A percentile compares a stretch with the other conserved stretches of the same genome.
These are phyloP conservation scores for Ranitomeya imitator DNA, from an alignment of 2,113 vertebrate genomes.

Conservation along the genomic window DNA sequence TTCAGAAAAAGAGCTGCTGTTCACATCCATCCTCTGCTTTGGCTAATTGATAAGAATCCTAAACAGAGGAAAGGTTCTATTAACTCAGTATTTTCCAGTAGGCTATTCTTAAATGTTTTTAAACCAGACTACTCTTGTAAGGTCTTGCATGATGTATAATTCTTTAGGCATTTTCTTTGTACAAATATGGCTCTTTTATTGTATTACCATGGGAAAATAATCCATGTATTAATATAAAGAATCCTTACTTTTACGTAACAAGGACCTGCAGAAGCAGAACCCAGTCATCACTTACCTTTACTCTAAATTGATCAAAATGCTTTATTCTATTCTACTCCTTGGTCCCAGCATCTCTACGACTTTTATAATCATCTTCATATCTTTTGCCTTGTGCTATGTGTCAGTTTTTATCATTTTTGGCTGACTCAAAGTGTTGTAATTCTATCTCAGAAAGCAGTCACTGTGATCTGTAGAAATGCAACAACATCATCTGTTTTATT, in stretches of 20 bases:
- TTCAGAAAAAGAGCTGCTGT: too few species aligned
- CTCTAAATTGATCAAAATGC: neutral
- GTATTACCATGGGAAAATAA: neutral
- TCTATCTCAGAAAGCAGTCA: neutral
- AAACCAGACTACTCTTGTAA: too few species aligned
- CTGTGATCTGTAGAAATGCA: neutral
- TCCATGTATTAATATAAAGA: neutral
- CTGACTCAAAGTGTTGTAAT: neutral
- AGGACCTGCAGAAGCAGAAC: neutral
- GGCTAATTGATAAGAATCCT: too few species aligned
- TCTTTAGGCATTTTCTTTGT: neutral
- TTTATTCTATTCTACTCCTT: neutral
- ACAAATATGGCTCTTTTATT: neutral
- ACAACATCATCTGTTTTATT: slow-evolving; percentile 2
- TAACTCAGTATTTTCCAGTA: too few species aligned
- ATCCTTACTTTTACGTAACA: neutral
- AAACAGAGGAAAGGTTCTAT: too few species aligned
- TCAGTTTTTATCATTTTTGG: slow-evolving; percentile 23
- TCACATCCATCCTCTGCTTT: too few species aligned
- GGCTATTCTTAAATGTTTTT: too few species aligned
- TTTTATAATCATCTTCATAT: neutral
- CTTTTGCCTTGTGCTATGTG: neutral
- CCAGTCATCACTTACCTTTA: neutral
- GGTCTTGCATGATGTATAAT: too few species aligned
- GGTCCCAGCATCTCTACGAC: neutral